Evolutionary conservation across 2,797 vertebrate genomes (phyloP), one percentile per base, ranked within the genome.

Genomic region (Epinephelus coioides): DNA sequence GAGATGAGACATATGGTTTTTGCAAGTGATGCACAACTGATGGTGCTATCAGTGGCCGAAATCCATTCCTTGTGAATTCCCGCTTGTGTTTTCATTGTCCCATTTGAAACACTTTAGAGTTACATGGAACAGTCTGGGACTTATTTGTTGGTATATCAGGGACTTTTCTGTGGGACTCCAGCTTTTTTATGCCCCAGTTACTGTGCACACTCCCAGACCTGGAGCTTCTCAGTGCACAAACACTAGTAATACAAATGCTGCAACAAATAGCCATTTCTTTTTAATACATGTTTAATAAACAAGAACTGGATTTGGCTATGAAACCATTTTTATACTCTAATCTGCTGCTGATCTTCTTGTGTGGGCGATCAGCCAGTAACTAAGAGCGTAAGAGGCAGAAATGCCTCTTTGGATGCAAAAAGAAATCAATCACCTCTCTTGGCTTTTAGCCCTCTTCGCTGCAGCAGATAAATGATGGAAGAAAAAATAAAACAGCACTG

Each of bases 351-450:
- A 67, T 77, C 51, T 51, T 55, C 40, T n/a, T 49, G 73, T 65
- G 69, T 68, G 18, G 60, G 56, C 43, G 6, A 64, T 3, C 8
- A n/a, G 65, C 74, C 50, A 56, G 56, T 40, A 43, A 30, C 46
- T 55, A 53, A 62, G 55, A 62, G 47, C 64, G 69, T 13, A 30
- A 57, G 66, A 55, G 60, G 38, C 60, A 65, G 6, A 74, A 79
- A 60, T 50, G 21, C 18, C 27, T 76, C 64, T 44, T 40, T 79
- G 67, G 47, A 57, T 56, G 14, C 49, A 69, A 46, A 51, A 66
- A 73, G 69, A 71, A 77, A 81, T 87, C 67, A 64, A 55, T 87
- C 70, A 70, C 15, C n/a, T 23, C 50, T 74, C 60, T 53, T 69
- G 76, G 47, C 47, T 27, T 82, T 51, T 19, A n/a, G n/a, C 59